phyloP scores from a whole-genome alignment of 2,797 vertebrate genomes.

The Tiaroga cobitis region DNA sequence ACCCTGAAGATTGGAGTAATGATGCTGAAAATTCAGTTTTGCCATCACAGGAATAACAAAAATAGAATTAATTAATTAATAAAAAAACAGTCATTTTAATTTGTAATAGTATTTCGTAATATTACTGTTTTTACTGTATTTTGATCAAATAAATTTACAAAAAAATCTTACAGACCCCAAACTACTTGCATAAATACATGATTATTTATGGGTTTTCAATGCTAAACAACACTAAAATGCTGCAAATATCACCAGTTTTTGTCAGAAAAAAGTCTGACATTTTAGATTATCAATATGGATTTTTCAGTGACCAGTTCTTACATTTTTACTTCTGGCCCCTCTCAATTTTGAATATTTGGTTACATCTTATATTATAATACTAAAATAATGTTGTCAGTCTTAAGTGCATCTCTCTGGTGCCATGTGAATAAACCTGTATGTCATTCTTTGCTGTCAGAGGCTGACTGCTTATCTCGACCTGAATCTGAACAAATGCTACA shows the following conservation, averaged over 20 bases:
- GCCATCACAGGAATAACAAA: background rate
- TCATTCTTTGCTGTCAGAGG: conserved; percentile 74
- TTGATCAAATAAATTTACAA: background rate
- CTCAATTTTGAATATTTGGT: background rate
- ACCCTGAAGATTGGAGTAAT: no score
- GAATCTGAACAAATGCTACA: conserved; percentile 93
- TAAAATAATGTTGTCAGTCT: background rate
- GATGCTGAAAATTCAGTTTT: background rate
- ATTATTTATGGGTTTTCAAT: background rate
- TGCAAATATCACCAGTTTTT: background rate
- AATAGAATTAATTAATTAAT: no score
- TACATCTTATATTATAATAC: background rate
- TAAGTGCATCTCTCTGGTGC: background rate
- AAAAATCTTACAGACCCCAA: background rate
- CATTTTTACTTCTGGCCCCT: background rate
- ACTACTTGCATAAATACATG: background rate
- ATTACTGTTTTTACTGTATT: background rate
- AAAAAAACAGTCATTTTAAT: background rate
- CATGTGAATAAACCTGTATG: background rate
- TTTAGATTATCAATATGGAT: background rate
- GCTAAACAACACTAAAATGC: background rate
- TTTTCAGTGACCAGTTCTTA: background rate
- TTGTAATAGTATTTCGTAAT: background rate
- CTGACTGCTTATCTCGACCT: conserved; percentile 95
- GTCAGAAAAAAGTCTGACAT: background rate